Evolutionary conservation across 2,888 invertebrate genomes (phyloP).

Genomic region (Drosophila hamatofila): DNA sequence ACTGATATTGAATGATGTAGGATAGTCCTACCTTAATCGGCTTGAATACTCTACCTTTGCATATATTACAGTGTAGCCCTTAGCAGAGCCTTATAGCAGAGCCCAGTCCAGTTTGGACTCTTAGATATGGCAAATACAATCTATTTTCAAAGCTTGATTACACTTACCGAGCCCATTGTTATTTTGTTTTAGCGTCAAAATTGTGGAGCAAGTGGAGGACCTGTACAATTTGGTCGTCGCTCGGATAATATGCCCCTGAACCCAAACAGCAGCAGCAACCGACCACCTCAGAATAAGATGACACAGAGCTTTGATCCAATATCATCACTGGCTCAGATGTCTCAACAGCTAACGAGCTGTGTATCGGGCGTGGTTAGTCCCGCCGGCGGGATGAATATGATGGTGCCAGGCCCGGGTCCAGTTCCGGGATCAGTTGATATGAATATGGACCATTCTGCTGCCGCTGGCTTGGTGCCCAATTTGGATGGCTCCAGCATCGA

Average conservation of each 20-base stretch:
- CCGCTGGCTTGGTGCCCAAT: slow-evolving; percentile 66
- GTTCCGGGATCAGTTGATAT: slow-evolving; percentile 71
- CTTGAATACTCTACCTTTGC: too few species aligned
- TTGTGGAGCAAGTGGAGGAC: slow-evolving; percentile 59
- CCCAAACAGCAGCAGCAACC: slow-evolving; percentile 88
- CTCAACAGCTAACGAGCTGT: slow-evolving; percentile 94
- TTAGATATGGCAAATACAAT: not conserved
- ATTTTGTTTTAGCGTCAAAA: slow-evolving; percentile 63
- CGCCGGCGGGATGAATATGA: slow-evolving; percentile 68
- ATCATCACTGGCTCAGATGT: slow-evolving; percentile 97
- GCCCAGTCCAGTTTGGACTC: not conserved
- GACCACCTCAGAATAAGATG: slow-evolving; percentile 87
- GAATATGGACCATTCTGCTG: slow-evolving; percentile 69
- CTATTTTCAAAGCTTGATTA: not conserved
- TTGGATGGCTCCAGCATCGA: slow-evolving; percentile 84
- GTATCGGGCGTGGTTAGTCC: slow-evolving; percentile 84
- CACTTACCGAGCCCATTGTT: not conserved
- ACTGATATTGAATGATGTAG: not conserved
- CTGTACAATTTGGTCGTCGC: slow-evolving; percentile 84
- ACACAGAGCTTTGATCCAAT: slow-evolving; percentile 94
- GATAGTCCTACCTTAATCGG: not conserved
- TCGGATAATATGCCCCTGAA: slow-evolving; percentile 89
- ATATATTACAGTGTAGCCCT: too few species aligned
- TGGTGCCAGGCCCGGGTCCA: slow-evolving; percentile 49
- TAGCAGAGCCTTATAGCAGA: too few species aligned